Evolutionary conservation across 2,113 vertebrate genomes (phyloP), one percentile per base, ranked within the genome.

Genomic region (Ochotona princeps): DNA sequence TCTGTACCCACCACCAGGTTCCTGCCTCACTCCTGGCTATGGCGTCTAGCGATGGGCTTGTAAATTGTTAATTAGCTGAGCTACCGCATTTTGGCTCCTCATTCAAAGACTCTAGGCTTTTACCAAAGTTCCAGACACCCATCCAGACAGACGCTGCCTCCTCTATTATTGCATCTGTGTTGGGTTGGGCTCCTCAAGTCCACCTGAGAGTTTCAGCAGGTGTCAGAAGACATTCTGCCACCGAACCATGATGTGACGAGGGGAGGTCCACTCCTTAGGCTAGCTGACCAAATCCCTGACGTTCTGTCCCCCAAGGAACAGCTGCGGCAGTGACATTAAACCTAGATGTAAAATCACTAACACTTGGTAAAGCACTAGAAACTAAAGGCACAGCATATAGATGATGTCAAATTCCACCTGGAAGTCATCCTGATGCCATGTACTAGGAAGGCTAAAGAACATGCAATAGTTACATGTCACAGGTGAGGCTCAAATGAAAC

Each of bases 121-220:
- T 14, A 54, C 47, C 74, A 85, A 94, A 69, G 87, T 54, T 73
- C 44, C n/a, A 85, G 32, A 81, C 13, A 65, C 21, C 94, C 44
- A 11, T 18, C 12, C 69, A 81, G 74, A 90, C 51, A 89, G 90
- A 74, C 18, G 57, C 25, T 61, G 1, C 38, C 66, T 85, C 17
- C 67, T 69, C 51, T 12, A 35, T 30, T 75, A 51, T 79, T 30
- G 28, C 18, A 11, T 89, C n/a, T 26, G 26, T 74, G 44, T 30
- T 57, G 51, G 85, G 28, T 61, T 87, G 17, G 75, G 23, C 61
- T 93, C 35, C 72, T 30, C 26, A 49, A 92, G 70, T 75, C 83
- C 61, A 66, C 51, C 38, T 78, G 26, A 78, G 69, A 49, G 60
- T 8, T 10, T 32, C 8, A 25, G 63, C 8, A 25, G 63, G n/a